A percentile compares a stretch with the other conserved stretches of the same genome.
These are phyloP conservation scores for Ericerus pela DNA, from an alignment of 1,140 invertebrate genomes.

Conservation along the genomic window DNA sequence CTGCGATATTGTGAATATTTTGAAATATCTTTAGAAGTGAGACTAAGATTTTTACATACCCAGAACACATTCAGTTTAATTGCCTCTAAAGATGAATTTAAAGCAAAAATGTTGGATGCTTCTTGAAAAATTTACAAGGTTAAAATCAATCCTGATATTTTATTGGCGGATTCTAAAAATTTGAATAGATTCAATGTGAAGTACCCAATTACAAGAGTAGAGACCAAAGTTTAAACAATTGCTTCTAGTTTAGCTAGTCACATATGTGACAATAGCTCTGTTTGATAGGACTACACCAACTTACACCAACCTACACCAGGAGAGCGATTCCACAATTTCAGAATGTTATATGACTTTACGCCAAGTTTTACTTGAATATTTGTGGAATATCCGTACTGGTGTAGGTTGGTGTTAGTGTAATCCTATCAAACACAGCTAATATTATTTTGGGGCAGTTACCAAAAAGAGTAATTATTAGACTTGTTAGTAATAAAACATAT, in stretches of 20 bases:
- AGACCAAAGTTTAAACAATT: conserved; percentile 29
- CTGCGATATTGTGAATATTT: conserved; percentile 28
- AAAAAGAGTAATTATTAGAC: conserved; percentile 16
- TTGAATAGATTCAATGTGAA: conserved; percentile 28
- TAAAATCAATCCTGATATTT: conserved; percentile 27
- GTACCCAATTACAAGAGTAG: conserved; percentile 30
- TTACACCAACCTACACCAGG: too few relatives aligned
- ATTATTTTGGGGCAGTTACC: conserved; percentile 21
- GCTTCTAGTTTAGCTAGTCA: conserved; percentile 26
- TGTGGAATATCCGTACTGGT: too few relatives aligned
- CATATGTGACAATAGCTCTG: too few relatives aligned
- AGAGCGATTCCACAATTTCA: too few relatives aligned
- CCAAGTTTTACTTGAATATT: too few relatives aligned
- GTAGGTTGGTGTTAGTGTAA: too few relatives aligned
- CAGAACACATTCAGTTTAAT: conserved; percentile 30
- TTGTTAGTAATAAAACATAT: conserved; percentile 19
- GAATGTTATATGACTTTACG: too few relatives aligned
- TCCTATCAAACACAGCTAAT: too few relatives aligned
- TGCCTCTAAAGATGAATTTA: conserved; percentile 14
- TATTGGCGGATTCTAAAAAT: conserved; percentile 29
- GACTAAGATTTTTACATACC: conserved; percentile 26
- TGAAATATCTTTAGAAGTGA: conserved; percentile 29
- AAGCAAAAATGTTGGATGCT: conserved; percentile 25
- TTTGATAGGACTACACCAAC: too few relatives aligned
- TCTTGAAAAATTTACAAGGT: conserved; percentile 27